Evolutionary conservation across 2,888 invertebrate genomes (phyloP).

Genomic region (Steinernema scapterisci): DNA sequence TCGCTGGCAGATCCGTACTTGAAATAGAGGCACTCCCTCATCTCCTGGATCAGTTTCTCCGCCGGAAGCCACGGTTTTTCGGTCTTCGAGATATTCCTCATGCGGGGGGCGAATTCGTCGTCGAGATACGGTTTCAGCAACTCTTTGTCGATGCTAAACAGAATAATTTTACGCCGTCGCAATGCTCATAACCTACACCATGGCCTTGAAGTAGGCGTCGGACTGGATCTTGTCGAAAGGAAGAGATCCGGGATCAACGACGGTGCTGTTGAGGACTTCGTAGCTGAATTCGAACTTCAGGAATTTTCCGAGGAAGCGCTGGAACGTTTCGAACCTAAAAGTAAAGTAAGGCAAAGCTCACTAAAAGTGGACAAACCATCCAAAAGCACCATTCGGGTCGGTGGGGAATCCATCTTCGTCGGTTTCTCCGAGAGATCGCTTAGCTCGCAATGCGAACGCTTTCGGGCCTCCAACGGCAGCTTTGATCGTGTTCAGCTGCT

Average conservation of each 20-base stretch:
- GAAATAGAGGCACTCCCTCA: constrained; percentile 35
- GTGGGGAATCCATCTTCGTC: constrained; percentile 27
- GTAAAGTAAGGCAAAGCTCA: background rate
- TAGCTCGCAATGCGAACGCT: constrained; percentile 10
- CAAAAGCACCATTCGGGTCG: constrained; percentile 32
- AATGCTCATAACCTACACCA: constrained; percentile 27
- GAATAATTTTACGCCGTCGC: background rate
- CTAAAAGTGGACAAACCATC: background rate
- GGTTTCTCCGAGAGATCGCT: constrained; percentile 4
- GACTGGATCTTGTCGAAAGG: constrained; percentile 34
- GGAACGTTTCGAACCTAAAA: constrained; percentile 31
- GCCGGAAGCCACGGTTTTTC: constrained; percentile 35
- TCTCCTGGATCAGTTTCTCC: constrained; percentile 34
- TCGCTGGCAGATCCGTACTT: constrained; percentile 35
- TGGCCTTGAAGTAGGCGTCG: constrained; percentile 36
- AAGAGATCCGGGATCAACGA: constrained; percentile 31
- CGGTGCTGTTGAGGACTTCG: constrained; percentile 34
- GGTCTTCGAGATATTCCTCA: constrained; percentile 11
- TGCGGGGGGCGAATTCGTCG: constrained; percentile 29
- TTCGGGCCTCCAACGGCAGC: constrained; percentile 27
- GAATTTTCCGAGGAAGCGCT: constrained; percentile 34
- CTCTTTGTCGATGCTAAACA: constrained; percentile 33
- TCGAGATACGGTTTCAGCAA: constrained; percentile 33
- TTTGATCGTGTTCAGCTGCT: constrained; percentile 30
- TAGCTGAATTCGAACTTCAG: constrained; percentile 37